These are phyloP conservation scores for Megaleporinus macrocephalus DNA, from an alignment of 2,113 vertebrate species.

Conservation along the genomic window DNA sequence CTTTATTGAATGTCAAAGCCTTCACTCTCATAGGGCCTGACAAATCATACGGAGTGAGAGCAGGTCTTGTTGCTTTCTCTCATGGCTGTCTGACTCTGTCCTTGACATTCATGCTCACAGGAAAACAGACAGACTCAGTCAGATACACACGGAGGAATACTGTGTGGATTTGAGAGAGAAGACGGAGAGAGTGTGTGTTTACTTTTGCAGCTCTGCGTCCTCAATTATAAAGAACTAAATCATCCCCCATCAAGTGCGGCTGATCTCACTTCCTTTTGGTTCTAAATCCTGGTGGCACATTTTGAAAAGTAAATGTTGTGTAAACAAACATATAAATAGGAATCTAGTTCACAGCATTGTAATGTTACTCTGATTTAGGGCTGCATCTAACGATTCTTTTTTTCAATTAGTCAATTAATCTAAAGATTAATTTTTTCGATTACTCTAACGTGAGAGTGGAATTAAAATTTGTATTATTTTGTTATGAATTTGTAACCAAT, in stretches of 20 bases:
- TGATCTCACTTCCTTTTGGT: neutral
- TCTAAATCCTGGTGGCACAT: too few relatives aligned
- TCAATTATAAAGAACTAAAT: conserved; percentile 9
- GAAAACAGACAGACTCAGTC: conserved; percentile 21
- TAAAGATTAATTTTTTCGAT: too few relatives aligned
- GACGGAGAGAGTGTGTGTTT: neutral
- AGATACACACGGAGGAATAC: conserved; percentile 30
- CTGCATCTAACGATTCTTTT: too few relatives aligned
- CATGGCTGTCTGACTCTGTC: conserved; percentile 42
- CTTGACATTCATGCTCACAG: conserved; percentile 55
- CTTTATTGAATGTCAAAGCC: conserved; percentile 51
- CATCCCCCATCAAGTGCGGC: neutral
- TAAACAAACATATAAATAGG: neutral
- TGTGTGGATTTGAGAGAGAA: conserved; percentile 10
- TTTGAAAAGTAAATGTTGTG: too few relatives aligned
- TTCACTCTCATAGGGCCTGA: conserved; percentile 40
- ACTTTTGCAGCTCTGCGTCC: conserved; percentile 8
- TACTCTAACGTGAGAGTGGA: too few relatives aligned
- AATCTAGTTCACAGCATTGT: too few relatives aligned
- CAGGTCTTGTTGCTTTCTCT: conserved; percentile 49
- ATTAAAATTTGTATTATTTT: too few relatives aligned
- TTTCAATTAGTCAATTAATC: too few relatives aligned
- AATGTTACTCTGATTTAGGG: too few relatives aligned
- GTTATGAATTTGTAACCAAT: too few relatives aligned
- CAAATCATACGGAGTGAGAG: conserved; percentile 50